Evolutionary conservation across 2,888 invertebrate genomes (phyloP), one percentile per base, ranked within the genome.

Genomic region (Oxytorus armatus): DNA sequence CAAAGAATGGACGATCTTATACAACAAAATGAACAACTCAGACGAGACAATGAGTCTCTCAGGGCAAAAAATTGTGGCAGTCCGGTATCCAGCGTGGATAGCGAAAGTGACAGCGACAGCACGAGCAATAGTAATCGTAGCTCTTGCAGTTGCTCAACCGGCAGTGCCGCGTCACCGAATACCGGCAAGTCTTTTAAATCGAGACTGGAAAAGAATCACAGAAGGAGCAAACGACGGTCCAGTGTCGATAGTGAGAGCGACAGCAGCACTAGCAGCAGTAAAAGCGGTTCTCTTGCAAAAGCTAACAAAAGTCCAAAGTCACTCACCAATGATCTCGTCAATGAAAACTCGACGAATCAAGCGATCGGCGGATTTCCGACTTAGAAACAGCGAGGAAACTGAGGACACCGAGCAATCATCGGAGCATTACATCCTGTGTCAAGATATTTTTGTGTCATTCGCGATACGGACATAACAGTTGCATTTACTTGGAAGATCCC

Each of bases 31-130:
- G 95, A 95, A 83, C 93, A 94, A 82, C 88, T 96, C 36, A 92
- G 93, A 79, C 89, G 93, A 44, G 95, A 96, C 89, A 95, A 95
- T 91, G 95, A 95, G 85, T 92, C 93, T 83, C 90, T 95, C 80
- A 84, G 88, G 53, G 86, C 87, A 21, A 85, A 85, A 69, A 84
- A 85, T 73, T 86, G 77, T 83, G 87, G 77, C 81, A 92, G 84
- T 81, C 89, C 86, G 55, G 91, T 82, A 47, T 92, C 84, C 1
- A 93, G 93, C 83, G 92, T 93, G 63, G 93, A 93, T 79, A 93
- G 93, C 83, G 93, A 93, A 88, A 93, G 93, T 88, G 93, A 93
- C 80, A 93, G 93, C 84, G 86, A 86, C 51, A 88, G 86, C 21
- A 87, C 87, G 55, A 84, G 82, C 53, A 84, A 84, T 36, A 85